Evolutionary conservation across 2,888 invertebrate species (phyloP).

Genomic region (Ophioninae sp.): DNA sequence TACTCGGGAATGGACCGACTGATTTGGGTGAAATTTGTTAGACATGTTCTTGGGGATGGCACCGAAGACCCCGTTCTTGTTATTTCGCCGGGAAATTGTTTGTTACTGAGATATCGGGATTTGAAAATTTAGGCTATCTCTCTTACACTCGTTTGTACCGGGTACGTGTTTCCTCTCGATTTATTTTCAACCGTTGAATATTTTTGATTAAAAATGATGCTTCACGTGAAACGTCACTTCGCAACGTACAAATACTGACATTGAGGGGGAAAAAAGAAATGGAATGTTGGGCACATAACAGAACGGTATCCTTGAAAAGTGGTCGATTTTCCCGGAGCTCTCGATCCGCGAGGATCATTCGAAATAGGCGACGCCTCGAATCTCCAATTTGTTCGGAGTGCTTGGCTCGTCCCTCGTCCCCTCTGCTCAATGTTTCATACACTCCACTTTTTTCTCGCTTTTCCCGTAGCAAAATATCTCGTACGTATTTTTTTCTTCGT

Average conservation of each 20-base stretch:
- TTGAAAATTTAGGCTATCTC: too few species aligned
- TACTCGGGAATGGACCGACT: too few species aligned
- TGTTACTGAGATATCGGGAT: too few species aligned
- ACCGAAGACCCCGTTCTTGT: too few species aligned
- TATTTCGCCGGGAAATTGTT: too few species aligned
- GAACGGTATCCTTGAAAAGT: slow-evolving; percentile 20
- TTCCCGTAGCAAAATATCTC: slow-evolving; percentile 21
- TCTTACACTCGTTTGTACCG: too few species aligned
- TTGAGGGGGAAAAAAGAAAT: neutral
- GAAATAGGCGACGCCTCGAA: slow-evolving; percentile 53
- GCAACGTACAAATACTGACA: neutral
- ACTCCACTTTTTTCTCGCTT: slow-evolving; percentile 22
- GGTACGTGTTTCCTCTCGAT: too few species aligned
- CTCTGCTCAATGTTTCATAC: slow-evolving; percentile 17
- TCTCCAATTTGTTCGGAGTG: slow-evolving; percentile 59
- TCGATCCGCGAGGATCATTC: slow-evolving; percentile 58
- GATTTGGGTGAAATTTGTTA: too few species aligned
- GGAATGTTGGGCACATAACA: neutral
- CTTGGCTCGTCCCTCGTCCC: slow-evolving; percentile 10
- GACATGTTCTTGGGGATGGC: too few species aligned
- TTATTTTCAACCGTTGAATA: neutral
- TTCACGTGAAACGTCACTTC: neutral
- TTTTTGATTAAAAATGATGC: neutral
- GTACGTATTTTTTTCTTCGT: slow-evolving; percentile 14
- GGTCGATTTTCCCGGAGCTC: slow-evolving; percentile 39